Evolutionary conservation across 2,113 vertebrate genomes (phyloP).

Genomic region (Zosterops hypoxanthus): DNA sequence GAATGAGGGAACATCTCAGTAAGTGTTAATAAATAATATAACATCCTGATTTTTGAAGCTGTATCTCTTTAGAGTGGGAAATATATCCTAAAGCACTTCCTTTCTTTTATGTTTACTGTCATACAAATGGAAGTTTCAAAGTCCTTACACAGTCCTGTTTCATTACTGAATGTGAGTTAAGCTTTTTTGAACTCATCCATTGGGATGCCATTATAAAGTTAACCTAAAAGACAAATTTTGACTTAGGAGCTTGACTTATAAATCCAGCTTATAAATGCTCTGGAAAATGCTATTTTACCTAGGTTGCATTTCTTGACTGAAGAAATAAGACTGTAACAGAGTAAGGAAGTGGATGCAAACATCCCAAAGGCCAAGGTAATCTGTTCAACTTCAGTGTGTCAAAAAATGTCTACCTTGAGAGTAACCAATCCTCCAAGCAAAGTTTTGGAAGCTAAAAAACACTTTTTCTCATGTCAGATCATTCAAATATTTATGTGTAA

Average conservation of each 20-base stretch:
- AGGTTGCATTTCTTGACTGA: background rate
- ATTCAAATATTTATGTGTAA: background rate
- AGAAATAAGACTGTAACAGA: background rate
- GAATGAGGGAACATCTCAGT: background rate
- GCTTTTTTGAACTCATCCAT: background rate
- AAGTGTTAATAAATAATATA: background rate
- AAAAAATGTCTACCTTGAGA: background rate
- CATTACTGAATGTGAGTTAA: accelerated
- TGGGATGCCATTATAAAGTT: background rate
- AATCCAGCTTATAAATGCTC: background rate
- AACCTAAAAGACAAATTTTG: background rate
- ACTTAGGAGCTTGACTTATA: background rate
- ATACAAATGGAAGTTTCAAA: background rate
- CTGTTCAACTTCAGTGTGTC: background rate
- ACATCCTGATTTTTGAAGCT: background rate
- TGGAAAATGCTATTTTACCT: background rate
- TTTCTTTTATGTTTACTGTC: background rate
- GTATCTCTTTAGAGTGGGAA: background rate
- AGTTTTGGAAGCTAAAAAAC: background rate
- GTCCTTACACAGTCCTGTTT: accelerated
- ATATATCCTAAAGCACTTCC: background rate
- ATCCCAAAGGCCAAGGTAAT: background rate
- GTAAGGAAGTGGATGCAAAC: background rate
- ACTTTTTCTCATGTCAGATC: background rate
- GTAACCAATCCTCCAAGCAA: background rate